These are phyloP conservation scores for Boulengerochromis microlepis DNA, from an alignment of 2,113 vertebrate genomes.

Conservation along the genomic window DNA sequence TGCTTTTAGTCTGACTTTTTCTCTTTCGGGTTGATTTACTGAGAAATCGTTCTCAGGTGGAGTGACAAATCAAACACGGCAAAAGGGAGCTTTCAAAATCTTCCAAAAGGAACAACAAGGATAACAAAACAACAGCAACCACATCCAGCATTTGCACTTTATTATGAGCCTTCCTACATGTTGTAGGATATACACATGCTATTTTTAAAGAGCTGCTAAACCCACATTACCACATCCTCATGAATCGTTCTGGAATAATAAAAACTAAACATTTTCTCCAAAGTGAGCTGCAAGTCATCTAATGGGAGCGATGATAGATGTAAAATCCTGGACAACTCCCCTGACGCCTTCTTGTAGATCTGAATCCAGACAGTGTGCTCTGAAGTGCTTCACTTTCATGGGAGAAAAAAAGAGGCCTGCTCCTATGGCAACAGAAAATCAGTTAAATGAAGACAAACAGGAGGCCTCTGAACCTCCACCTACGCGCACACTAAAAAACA, in stretches of 20 bases:
- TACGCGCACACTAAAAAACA: conserved; percentile 61
- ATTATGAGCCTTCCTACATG: not conserved
- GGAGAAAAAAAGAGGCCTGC: conserved; percentile 45
- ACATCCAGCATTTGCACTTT: not conserved
- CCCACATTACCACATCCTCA: conserved; percentile 6
- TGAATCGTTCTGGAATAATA: conserved; percentile 18
- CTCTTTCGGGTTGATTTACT: conserved; percentile 24
- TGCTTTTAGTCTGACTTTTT: conserved; percentile 2
- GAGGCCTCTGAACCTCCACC: conserved; percentile 71
- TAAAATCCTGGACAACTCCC: conserved; percentile 66
- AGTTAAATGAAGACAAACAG: conserved; percentile 72
- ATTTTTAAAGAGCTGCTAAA: conserved; percentile 10
- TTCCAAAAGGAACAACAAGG: not conserved
- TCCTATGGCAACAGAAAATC: conserved; percentile 72
- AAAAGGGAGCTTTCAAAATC: not conserved
- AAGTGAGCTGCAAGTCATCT: conserved; percentile 58
- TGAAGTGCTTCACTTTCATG: conserved; percentile 60
- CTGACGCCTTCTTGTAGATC: conserved; percentile 54
- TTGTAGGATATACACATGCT: not conserved
- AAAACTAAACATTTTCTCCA: conserved; percentile 36
- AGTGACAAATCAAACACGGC: conserved; percentile 18
- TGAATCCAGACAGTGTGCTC: conserved; percentile 46
- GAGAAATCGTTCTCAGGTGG: not conserved
- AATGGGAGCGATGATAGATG: conserved; percentile 41
- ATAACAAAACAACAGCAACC: not conserved